Evolutionary conservation across 2,113 vertebrate genomes (phyloP), one percentile per base, ranked within the genome.

Genomic region (Pterocles gutturalis): DNA sequence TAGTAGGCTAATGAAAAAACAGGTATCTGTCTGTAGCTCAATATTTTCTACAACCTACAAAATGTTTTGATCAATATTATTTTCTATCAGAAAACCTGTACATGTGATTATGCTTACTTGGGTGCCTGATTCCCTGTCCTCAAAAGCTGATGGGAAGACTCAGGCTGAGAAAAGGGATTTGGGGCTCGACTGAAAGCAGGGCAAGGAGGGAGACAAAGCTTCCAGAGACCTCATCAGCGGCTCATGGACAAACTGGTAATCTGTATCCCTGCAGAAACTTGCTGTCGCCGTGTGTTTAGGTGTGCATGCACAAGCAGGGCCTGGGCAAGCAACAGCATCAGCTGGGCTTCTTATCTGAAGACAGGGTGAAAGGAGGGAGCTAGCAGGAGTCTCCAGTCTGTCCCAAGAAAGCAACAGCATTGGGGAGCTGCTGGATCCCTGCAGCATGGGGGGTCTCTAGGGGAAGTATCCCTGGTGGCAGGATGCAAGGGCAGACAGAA

Each of bases 211-310:
- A 29, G 22, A 18, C 0, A 2, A 55, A 26, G 11, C 58, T 62
- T 80, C 61, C 60, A 67, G 75, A 53, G 43, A 34, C 6, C 7
- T 66, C 51, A 43, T 2, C 31, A 51, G 26, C 0, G 1, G 19
- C 9, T 8, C 16, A 17, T 11, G 8, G 36, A 13, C 43, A 43
- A 86, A 82, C 8, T 7, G 41, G 9, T 64, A 80, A 61, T 8
- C 7, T 18, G 53, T 4, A 66, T 43, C 16, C 22, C 53, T 7
- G 6, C 16, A 15, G n/a, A 60, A 8, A 41, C 11, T 33, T 1
- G 4, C 24, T 33, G 6, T 13, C 1, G 1, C 1, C 0, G 11
- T 1, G 0, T 12, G 20, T 72, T 61, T 70, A n/a, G 31, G 24
- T 26, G 33, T 36, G 41, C 11, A 7, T 38, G n/a, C 57, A 24